phyloP scores from a whole-genome alignment of 2,888 invertebrate species.

The Miltochrista miniata region DNA sequence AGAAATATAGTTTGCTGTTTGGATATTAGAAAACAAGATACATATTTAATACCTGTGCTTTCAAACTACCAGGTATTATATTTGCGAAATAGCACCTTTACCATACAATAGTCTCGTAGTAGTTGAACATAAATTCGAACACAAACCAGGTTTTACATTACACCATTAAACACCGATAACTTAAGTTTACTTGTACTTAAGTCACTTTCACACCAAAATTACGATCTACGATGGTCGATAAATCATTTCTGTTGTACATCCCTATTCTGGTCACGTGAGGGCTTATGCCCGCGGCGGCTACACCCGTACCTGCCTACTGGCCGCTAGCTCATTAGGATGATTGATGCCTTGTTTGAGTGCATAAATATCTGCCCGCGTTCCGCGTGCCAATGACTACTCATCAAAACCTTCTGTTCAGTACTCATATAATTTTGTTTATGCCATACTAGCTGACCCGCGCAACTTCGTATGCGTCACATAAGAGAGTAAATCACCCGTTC shows the following conservation, averaged over 20 bases:
- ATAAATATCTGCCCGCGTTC: conserved; percentile 68
- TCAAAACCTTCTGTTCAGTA: background rate
- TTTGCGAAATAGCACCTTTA: no score
- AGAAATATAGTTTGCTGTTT: no score
- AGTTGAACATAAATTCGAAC: background rate
- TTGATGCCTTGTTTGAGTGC: conserved; percentile 77
- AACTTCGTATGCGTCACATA: no score
- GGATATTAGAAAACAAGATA: no score
- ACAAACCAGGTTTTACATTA: background rate
- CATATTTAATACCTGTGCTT: no score
- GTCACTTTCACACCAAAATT: conserved; percentile 9
- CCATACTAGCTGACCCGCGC: no score
- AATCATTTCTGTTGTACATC: conserved; percentile 45
- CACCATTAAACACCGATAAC: conserved; percentile 1
- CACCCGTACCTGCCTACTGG: conserved; percentile 54
- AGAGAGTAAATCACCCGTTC: no score
- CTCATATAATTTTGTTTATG: no score
- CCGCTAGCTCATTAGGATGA: conserved; percentile 77
- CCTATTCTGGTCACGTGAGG: conserved; percentile 57
- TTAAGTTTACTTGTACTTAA: conserved; percentile 1
- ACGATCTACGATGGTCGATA: conserved; percentile 35
- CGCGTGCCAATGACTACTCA: conserved; percentile 1
- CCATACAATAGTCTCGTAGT: background rate
- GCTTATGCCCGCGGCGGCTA: conserved; percentile 46
- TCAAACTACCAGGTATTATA: no score